These are phyloP conservation scores for Onychomys torridus DNA, from an alignment of 2,797 vertebrate genomes.

Conservation along the genomic window DNA sequence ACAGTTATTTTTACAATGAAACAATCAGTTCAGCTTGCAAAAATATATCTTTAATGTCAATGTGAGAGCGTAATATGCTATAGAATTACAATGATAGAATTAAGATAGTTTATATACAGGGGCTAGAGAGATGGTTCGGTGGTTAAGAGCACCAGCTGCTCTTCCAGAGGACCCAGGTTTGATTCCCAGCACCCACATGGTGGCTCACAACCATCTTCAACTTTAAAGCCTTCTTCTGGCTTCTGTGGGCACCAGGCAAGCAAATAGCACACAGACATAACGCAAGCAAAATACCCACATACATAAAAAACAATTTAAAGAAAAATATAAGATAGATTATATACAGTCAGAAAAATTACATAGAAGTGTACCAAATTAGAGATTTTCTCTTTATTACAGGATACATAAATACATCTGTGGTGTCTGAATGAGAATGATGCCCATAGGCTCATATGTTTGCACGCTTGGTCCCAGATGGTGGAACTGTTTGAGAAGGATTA, in stretches of 20 bases:
- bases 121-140: neutral
- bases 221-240: neutral
- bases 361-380: neutral
- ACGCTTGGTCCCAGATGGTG: neutral
- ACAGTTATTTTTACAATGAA: neutral
- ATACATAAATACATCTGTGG: neutral
- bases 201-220: neutral
- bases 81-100: conserved; percentile 2
- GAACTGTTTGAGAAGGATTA: neutral
- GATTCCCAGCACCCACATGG: neutral
- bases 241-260: neutral
- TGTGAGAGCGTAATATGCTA: neutral
- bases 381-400: neutral
- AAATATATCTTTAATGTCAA: neutral
- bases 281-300: neutral
- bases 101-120: neutral
- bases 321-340: neutral
- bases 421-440: neutral
- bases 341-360: neutral
- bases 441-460: too few species aligned
- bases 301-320: too few species aligned
- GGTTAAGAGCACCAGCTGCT: neutral
- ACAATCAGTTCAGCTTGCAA: neutral
- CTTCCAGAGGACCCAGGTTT: neutral
- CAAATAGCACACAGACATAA: neutral